A percentile compares a stretch with the other conserved stretches of the same genome.
These are phyloP conservation scores for Rattus rattus DNA, from an alignment of 2,113 vertebrate species.

Conservation along the genomic window DNA sequence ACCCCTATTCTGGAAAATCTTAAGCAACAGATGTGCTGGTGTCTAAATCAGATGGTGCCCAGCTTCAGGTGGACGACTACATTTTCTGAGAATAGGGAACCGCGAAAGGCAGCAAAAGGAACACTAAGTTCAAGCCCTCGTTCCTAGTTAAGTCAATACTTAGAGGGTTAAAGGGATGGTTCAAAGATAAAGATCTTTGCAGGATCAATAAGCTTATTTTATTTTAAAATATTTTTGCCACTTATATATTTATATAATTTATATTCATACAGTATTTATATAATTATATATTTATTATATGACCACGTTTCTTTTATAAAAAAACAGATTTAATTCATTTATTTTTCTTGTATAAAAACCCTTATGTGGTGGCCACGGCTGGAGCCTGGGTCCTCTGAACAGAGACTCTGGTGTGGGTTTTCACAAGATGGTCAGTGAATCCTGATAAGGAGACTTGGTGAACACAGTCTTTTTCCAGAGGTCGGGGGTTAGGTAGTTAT, in stretches of 20 bases:
- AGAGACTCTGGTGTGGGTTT: too few relatives aligned
- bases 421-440: too few relatives aligned
- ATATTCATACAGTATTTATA: not conserved
- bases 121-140: not conserved
- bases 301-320: not conserved
- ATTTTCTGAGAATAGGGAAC: constrained; percentile 52
- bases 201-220: not conserved
- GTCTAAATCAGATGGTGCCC: constrained; percentile 25
- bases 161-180: not conserved
- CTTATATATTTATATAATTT: not conserved
- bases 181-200: not conserved
- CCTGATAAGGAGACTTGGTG: too few relatives aligned
- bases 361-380: too few relatives aligned
- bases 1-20: constrained; percentile 72
- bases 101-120: not conserved
- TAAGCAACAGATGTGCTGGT: constrained; percentile 56
- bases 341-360: too few relatives aligned
- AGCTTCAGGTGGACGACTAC: constrained; percentile 49
- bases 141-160: not conserved
- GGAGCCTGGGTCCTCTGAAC: too few relatives aligned
- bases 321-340: too few relatives aligned
- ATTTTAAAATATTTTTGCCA: not conserved
- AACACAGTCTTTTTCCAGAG: too few relatives aligned
- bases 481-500: too few relatives aligned
- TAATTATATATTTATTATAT: not conserved